Evolutionary conservation across 2,113 vertebrate genomes (phyloP), one percentile per base, ranked within the genome.

Genomic region (Eublepharis macularius): DNA sequence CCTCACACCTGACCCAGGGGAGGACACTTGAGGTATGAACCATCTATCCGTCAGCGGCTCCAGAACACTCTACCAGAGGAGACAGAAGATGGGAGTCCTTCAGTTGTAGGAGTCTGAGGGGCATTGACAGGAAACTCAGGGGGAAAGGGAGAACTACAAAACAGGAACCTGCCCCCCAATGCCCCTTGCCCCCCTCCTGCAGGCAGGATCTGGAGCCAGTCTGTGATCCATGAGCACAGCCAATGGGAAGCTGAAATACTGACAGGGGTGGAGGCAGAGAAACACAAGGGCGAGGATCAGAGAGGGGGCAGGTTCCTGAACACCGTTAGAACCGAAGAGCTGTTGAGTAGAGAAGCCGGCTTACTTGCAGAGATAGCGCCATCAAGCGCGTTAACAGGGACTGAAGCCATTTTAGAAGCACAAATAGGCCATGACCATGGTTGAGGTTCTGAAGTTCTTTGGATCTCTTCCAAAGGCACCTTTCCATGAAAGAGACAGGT

Each of bases 131-230:
- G 41, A 14, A 24, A 63, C 75, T n/a, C 24, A 34, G 49, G 11
- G 9, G 49, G 8, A 36, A 43, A 34, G 83, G 73, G 74, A 26
- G 3, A 39, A 17, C 65, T 29, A n/a, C 74, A 70, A 8, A 14
- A 36, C 3, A 68, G 79, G 73, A 12, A 72, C 66, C 72, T 13
- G 47, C 77, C 57, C 69, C 82, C 6, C 36, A 21, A 78, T 29
- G 51, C 39, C 13, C 32, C 39, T 21, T 12, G 11, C 29, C 21
- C n/a, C 36, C 32, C 24, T 39, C 24, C 54, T 17, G n/a, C 80
- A 77, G 36, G 81, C 86, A 87, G 77, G 89, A 75, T 84, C 84
- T 57, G 72, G 84, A 84, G 81, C 66, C 87, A 87, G 32, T 63
- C n/a, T 39, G 51, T 43, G 21, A 63, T 69, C 41, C 19, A 17